Base-by-base conservation (phyloP, 2,888 invertebrate species). In the Germaria angustata region DNA sequence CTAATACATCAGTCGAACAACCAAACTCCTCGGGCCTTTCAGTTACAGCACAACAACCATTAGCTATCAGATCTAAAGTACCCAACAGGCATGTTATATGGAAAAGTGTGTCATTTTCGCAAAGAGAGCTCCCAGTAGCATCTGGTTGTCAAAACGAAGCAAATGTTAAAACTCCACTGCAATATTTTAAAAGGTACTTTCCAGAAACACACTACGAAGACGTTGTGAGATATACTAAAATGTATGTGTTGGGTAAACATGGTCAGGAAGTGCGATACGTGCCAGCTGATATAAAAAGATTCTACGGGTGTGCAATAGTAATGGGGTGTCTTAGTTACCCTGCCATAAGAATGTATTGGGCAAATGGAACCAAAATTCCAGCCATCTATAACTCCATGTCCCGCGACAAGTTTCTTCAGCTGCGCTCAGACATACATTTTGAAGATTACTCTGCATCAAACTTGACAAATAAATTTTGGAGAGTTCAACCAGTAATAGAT, bases 261-360 rank as follows among this genome's bases (percentile, higher is more conserved):
- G 65, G 75, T 39, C 57, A 76, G 55, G 46, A 65, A 65, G 66
- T 34, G 46, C 66, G 55, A 32, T 57, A 66, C 20, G 22, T 44
- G 28, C 6, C 57, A 34, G 24, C 66, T 17, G 55, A 66, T 46
- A 76, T 76, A 22, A 76, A 76, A 76, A n/a, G 46, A 17, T 76
- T 76, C 15, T 76, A 66, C 11, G 55, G 66, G 2, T 65, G 66
- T 44, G 39, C 63, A 39, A 66, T 66, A 15, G 46, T 55, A 55
- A 69, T 69, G 69, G 55, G 41, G 6, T 69, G 39, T 55, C 75
- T 72, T 34, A 36, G 63, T 15, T 73, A 61, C 39, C 63, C 73
- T 3, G 41, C 44, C 17, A 46, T 75, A 7, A 15, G 55, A 32
- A 65, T 75, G 65, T 65, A 65, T 53, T 75, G 75, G 65, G n/a